Evolutionary conservation across 2,113 vertebrate species (phyloP), one percentile per base, ranked within the genome.

Genomic region (Siniperca chuatsi): DNA sequence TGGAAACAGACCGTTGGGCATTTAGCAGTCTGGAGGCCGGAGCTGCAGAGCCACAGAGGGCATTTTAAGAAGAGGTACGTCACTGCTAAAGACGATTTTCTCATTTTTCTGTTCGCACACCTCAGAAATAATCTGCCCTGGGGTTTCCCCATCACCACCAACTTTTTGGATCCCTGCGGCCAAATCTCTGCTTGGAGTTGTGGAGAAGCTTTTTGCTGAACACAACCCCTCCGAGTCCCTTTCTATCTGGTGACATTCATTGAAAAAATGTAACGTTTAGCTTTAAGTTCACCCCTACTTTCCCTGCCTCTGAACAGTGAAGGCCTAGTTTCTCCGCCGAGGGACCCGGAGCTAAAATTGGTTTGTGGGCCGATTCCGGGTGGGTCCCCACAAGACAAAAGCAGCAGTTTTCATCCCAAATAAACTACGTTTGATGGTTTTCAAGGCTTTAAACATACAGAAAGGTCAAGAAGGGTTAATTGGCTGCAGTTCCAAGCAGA

Each of bases 381-480:
- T 29, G 61, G 64, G 54, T 42, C 42, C 40, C 81, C 52, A 55
- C 67, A 55, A 2, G 25, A 78, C 74, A 61, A 69, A 55, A 20
- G 57, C 29, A 42, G 62, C 72, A 9, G 69, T 37, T 70, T 79
- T 69, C 37, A 21, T 64, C 60, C 57, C 25, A 52, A 81, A 84
- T 66, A 78, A 74, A 74, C 74, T 6, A 0, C 1, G 40, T 74
- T 78, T 82, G 82, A 78, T 70, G 83, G 65, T 79, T 85, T 82
- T 70, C 50, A 67, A 52, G 29, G 57, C 70, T 78, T 66, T 33
- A 79, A 75, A 85, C 69, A 79, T 1, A 57, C 52, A 62, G 8
- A 55, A n/a, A 58, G 78, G 68, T 76, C 69, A 0, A 6, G 8
- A 18, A 3, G 55, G 78, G 82, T 80, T 73, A 75, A 87, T 70